Conservation (phyloP, 2,113 vertebrate species). For the Catagonus wagneri region DNA sequence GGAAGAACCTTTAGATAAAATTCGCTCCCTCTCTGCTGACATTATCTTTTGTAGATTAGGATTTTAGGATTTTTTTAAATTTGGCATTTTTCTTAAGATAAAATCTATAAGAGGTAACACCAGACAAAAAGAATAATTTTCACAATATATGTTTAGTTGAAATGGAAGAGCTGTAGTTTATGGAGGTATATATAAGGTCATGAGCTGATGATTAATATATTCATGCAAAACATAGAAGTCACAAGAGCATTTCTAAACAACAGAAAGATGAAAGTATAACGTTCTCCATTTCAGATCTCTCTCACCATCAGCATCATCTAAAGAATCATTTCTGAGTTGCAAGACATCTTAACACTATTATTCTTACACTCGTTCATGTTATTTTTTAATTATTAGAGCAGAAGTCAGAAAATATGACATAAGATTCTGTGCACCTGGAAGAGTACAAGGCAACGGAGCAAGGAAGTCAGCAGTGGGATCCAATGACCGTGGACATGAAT, state of each 20-base stretch:
- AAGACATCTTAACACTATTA: slow-evolving; percentile 34
- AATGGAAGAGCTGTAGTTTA: background rate
- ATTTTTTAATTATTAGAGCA: slow-evolving; percentile 40
- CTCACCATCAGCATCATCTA: background rate
- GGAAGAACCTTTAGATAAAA: background rate
- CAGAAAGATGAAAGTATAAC: background rate
- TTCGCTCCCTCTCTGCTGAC: background rate
- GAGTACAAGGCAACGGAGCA: background rate
- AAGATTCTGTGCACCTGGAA: background rate
- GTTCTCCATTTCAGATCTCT: slow-evolving; percentile 36
- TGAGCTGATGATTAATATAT: background rate
- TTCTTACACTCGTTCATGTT: background rate
- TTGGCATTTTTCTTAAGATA: slow-evolving; percentile 38
- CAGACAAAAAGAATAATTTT: slow-evolving; percentile 17
- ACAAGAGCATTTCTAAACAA: background rate
- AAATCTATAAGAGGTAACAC: background rate
- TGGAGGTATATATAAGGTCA: background rate
- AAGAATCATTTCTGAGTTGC: slow-evolving; percentile 38
- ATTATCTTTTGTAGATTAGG: background rate
- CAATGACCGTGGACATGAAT: background rate
- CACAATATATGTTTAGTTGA: background rate
- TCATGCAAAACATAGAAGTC: background rate
- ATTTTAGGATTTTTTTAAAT: background rate
- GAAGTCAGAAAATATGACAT: background rate
- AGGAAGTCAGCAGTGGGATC: background rate